Percentiles rank a stretch among this genome's conserved stretches.
These are phyloP conservation scores for Sceliomorpha sp. DNA, from an alignment of 2,888 invertebrate genomes.

Conservation along the genomic window DNA sequence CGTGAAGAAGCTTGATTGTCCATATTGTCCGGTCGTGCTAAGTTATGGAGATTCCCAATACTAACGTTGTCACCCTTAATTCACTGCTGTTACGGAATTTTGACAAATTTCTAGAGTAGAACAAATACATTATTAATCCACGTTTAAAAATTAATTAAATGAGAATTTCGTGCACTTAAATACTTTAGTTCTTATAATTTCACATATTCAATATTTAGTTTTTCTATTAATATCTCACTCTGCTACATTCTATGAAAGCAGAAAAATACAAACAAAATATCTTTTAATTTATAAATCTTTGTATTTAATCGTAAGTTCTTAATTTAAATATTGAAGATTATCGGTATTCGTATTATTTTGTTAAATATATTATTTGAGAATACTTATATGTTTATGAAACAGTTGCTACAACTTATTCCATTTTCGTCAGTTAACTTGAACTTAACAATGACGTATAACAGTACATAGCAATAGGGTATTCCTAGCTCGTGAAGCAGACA, in stretches of 20 bases:
- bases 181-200: too few species aligned
- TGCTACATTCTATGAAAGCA: too few species aligned
- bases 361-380: slow-evolving; percentile 31
- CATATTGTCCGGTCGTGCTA: slow-evolving; percentile 73
- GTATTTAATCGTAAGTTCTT: slow-evolving; percentile 12
- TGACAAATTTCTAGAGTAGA: slow-evolving; percentile 15
- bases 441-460: slow-evolving; percentile 44
- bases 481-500: slow-evolving; percentile 27
- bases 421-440: slow-evolving; percentile 40
- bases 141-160: too few species aligned
- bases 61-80: slow-evolving; percentile 37
- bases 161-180: too few species aligned
- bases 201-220: too few species aligned
- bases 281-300: too few species aligned
- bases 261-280: too few species aligned
- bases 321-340: slow-evolving; percentile 25
- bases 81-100: slow-evolving; percentile 15
- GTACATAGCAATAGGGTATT: slow-evolving; percentile 29
- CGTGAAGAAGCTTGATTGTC: slow-evolving; percentile 77
- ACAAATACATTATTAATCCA: too few species aligned
- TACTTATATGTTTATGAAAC: slow-evolving; percentile 37
- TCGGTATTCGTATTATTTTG: slow-evolving; percentile 11
- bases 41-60: slow-evolving; percentile 73
- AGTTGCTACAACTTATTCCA: slow-evolving; percentile 43
- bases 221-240: too few species aligned